Conservation (phyloP, 2,797 vertebrate species). For the Sebastes matsubarae region DNA sequence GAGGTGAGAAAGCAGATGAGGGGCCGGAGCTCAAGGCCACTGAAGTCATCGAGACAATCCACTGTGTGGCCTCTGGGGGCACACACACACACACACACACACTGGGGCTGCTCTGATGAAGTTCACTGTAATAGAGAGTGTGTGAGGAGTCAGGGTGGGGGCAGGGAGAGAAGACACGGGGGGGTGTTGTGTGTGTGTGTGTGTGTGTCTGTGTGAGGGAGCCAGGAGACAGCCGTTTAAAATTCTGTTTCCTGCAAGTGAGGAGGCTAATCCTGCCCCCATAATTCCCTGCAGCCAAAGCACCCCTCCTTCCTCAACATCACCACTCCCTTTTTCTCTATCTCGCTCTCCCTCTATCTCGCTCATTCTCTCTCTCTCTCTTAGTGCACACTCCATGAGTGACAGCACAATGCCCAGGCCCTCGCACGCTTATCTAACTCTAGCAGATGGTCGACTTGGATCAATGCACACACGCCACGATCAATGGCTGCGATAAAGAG, state of each 20-base stretch:
- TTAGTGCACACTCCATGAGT: slow-evolving; percentile 90
- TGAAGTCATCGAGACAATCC: slow-evolving; percentile 46
- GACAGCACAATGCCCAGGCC: slow-evolving; percentile 99
- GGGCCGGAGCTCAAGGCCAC: slow-evolving; percentile 35
- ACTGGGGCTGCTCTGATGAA: slow-evolving; percentile 64
- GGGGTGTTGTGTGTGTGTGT: slow-evolving; percentile 56
- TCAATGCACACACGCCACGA: slow-evolving; percentile 99
- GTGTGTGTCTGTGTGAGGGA: slow-evolving; percentile 76
- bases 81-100: slow-evolving; percentile 15
- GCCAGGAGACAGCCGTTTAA: slow-evolving; percentile 94
- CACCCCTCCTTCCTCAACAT: slow-evolving; percentile 91
- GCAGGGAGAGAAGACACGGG: slow-evolving; percentile 64
- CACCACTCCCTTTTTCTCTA: slow-evolving; percentile 90
- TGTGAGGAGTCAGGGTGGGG: slow-evolving; percentile 71
- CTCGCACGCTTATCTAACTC: slow-evolving; percentile 99
- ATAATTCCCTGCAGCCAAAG: slow-evolving; percentile 99
- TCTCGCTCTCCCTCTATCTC: slow-evolving; percentile 74
- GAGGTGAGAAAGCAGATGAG: slow-evolving; percentile 2
- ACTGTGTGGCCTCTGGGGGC: slow-evolving; percentile 52
- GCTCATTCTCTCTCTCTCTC: slow-evolving; percentile 79
- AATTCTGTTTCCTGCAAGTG: slow-evolving; percentile 99
- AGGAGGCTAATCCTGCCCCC: slow-evolving; percentile 99
- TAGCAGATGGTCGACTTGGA: slow-evolving; percentile 99
- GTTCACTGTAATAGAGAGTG: slow-evolving; percentile 72
- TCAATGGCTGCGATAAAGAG: slow-evolving; percentile 99